phyloP scores from a whole-genome alignment of 1,140 invertebrate species.

The Probaryconus sp. region DNA sequence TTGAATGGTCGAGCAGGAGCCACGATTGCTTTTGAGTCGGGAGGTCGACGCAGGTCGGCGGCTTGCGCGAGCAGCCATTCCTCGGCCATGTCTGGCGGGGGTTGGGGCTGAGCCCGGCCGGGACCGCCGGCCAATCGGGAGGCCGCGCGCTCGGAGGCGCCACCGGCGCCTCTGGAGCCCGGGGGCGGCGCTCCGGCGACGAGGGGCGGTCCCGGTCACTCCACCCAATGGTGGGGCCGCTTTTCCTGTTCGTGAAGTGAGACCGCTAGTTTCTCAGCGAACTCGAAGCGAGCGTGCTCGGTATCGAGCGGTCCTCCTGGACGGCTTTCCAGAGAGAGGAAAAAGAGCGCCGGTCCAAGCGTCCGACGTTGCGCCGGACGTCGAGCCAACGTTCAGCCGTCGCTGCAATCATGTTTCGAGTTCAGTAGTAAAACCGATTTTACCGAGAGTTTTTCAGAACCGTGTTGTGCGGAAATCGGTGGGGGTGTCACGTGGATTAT shows the following conservation, averaged over 20 bases:
- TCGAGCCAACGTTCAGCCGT: background rate
- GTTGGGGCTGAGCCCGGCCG: slow-evolving; percentile 60
- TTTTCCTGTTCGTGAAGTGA: slow-evolving; percentile 63
- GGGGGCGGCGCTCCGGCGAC: slow-evolving; percentile 40
- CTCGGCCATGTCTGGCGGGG: slow-evolving; percentile 66
- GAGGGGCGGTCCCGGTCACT: slow-evolving; percentile 9
- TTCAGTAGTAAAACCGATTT: no score
- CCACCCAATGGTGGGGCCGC: slow-evolving; percentile 49
- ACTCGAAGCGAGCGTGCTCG: slow-evolving; percentile 71
- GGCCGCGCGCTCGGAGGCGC: slow-evolving; percentile 19
- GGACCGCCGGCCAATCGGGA: slow-evolving; percentile 48
- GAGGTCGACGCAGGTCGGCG: slow-evolving; percentile 8
- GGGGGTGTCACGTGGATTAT: no score
- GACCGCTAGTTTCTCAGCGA: slow-evolving; percentile 71
- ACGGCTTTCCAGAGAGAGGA: slow-evolving; percentile 43
- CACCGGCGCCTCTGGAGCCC: slow-evolving; percentile 45
- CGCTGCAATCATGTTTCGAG: no score
- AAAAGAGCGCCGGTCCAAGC: slow-evolving; percentile 22
- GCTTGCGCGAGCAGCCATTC: slow-evolving; percentile 72
- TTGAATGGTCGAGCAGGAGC: slow-evolving; percentile 7
- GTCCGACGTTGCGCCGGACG: slow-evolving; percentile 3
- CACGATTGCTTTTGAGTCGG: no score
- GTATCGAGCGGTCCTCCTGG: slow-evolving; percentile 19
- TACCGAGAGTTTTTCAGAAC: no score
- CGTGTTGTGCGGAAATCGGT: no score